A percentile compares a stretch with the other conserved stretches of the same genome.
Conservation (phyloP, 2,797 vertebrate species). For the Hipposideros larvatus region DNA sequence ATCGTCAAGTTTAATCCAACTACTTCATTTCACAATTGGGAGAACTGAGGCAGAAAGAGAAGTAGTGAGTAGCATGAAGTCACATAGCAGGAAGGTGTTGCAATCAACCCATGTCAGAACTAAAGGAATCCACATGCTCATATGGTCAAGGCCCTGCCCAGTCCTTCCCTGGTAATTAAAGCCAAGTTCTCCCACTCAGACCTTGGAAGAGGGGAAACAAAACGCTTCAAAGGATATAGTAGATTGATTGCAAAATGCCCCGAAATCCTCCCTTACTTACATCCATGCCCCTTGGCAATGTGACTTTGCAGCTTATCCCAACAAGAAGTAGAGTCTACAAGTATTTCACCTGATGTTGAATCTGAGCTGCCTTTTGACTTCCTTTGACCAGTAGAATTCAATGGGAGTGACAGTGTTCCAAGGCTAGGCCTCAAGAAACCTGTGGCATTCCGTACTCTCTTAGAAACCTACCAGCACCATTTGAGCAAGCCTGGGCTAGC, state of each 20-base stretch:
- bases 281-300: background rate
- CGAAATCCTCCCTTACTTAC: background rate
- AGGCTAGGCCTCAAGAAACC: background rate
- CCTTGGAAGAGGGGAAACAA: background rate
- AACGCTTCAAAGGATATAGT: background rate
- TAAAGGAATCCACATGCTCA: background rate
- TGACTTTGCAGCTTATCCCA: background rate
- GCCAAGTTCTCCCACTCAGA: background rate
- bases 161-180: background rate
- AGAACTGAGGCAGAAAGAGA: background rate
- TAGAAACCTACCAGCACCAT: background rate
- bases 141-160: background rate
- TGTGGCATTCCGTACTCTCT: background rate
- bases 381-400: background rate
- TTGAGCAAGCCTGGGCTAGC: no score
- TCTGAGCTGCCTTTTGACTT: background rate
- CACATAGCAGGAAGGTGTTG: background rate
- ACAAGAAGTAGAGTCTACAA: background rate
- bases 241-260: background rate
- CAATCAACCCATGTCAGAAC: background rate
- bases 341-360: background rate
- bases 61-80: background rate
- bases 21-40: background rate
- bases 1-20: background rate
- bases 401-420: background rate